Evolutionary conservation across 1,140 invertebrate species (phyloP), one percentile per base, ranked within the genome.

Genomic region (Rhagoletis pomonella): DNA sequence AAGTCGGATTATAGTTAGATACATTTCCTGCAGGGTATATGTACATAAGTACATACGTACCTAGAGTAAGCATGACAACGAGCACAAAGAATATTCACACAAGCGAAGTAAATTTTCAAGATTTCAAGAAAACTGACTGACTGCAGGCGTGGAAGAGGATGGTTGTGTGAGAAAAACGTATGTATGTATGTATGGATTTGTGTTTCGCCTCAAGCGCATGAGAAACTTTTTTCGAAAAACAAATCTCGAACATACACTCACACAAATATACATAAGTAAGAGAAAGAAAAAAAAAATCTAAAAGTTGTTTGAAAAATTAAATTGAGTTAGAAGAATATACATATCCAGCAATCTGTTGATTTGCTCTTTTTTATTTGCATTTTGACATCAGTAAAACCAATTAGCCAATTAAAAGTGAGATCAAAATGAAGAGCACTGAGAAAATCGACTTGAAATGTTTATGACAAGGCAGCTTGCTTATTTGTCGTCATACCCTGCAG

Each of bases 31-130:
- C 29, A 29, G 29, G 29, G 29, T 29, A 29, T 29, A 29, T 29
- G 29, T 29, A 29, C 29, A 29, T 29, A 29, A 29, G 29, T 29
- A 29, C 29, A 29, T 29, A 29, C 29, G 29, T 29, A 29, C 29
- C 29, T 29, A 29, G 29, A 29, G 29, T 29, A 29, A 29, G 50
- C 10, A 7, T 55, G 64, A n/a, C 29, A 65, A 65, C 29, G 29
- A 65, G 39, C 64, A 29, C 64, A 67, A 67, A 67, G 64, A 67
- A 42, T 29, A 42, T 67, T 19, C 64, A 64, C 19, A 67, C 19
- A 67, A 67, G 64, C 64, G 64, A 29, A 67, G 39, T 39, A 67
- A 67, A 67, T 39, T 67, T 67, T 67, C 64, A 67, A 67, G 64
- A 67, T 39, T 67, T 67, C 50, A 55, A 55, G 5, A 55, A 5